These are phyloP conservation scores for Deroplatys truncata DNA, from an alignment of 2,888 invertebrate species.

Conservation along the genomic window DNA sequence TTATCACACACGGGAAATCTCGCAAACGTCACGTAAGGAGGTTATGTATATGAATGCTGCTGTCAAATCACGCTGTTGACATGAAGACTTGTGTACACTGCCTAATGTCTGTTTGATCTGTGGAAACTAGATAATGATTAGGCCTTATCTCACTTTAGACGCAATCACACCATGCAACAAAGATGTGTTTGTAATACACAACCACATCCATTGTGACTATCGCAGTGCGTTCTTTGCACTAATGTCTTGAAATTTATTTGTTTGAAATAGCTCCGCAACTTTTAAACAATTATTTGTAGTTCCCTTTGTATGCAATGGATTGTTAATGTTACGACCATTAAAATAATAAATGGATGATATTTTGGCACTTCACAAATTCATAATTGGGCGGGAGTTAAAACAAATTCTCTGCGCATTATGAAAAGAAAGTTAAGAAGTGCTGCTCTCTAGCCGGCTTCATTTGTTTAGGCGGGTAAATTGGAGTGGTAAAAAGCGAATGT, in stretches of 20 bases:
- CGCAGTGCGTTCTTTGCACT: neutral
- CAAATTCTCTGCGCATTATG: too few relatives aligned
- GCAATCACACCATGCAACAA: neutral
- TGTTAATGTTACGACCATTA: neutral
- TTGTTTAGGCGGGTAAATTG: too few relatives aligned
- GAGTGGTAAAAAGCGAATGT: too few relatives aligned
- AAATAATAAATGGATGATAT: neutral
- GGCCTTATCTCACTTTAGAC: neutral
- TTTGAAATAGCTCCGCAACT: too few relatives aligned
- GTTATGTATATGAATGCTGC: neutral
- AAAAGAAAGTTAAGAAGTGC: too few relatives aligned
- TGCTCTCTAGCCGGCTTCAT: too few relatives aligned
- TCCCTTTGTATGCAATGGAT: too few relatives aligned
- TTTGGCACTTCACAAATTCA: too few relatives aligned
- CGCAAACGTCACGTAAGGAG: neutral
- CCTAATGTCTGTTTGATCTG: neutral
- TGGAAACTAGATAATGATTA: neutral
- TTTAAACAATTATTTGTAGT: too few relatives aligned
- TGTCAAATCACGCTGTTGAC: neutral
- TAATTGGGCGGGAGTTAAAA: too few relatives aligned
- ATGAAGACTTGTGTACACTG: neutral
- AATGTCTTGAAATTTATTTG: too few relatives aligned
- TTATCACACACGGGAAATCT: neutral
- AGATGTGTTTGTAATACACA: neutral
- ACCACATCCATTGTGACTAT: neutral